Base-by-base conservation (phyloP, 2,888 invertebrate species). In the Pollenia labialis region DNA sequence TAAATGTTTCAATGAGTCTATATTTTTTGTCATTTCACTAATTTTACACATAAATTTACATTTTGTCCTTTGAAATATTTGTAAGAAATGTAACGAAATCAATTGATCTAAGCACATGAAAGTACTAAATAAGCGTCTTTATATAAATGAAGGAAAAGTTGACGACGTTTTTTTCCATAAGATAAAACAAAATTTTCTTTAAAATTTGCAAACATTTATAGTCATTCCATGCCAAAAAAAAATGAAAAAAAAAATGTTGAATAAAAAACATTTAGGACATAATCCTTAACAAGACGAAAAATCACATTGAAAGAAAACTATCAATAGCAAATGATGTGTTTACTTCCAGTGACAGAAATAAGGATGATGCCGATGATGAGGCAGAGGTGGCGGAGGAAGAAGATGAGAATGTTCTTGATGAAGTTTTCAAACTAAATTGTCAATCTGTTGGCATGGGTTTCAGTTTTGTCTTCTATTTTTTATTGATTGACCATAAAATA, bases 291-390 rank as follows among this genome's bases (percentile, higher is more conserved):
- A 81, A 85, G 64, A 81, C 64, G 56, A 58, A 85, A 76, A 76
- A 76, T 66, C 71, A 76, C 54, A 81, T 64, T 44, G 56, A 80
- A 75, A 50, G 69, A 81, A 85, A 85, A 81, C 85, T 71, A 71
- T 82, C 74, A 68, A 82, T 69, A 40, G 46, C 71, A 84, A 68
- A 72, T 84, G 68, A 79, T 75, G 85, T 84, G 84, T 79, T 79
- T 74, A 74, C 52, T 72, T 48, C 11, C 44, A 81, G 16, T 60
- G 77, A 69, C 54, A 60, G 52, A 71, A 66, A 23, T 48, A 64
- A 69, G 23, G 64, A 46, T 12, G 72, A 46, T n/a, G 72, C 69
- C 56, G 56, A 44, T 56, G 48, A 74, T 52, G 71, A 66, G 6
- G 32, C 23, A 56, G 50, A 46, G 44, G 12, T 40, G 64, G 12